A percentile compares a stretch with the other conserved stretches of the same genome.
Conservation (phyloP, 2,888 invertebrate species). For the Cinara cedri region DNA sequence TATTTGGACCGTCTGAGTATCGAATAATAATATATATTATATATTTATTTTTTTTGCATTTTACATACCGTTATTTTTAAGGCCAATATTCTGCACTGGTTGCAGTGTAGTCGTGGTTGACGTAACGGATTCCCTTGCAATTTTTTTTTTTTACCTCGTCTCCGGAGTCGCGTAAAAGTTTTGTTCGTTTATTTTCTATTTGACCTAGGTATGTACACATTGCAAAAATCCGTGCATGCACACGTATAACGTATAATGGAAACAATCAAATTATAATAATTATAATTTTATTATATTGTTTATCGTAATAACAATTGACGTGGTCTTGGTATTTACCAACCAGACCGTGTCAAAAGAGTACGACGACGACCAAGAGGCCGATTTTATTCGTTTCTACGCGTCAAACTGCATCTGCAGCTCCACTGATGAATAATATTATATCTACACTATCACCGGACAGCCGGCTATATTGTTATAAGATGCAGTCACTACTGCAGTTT, state of each 20-base stretch:
- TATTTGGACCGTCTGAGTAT: background rate
- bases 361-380: background rate
- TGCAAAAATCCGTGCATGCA: background rate
- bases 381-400: background rate
- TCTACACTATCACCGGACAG: no score
- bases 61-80: conserved; percentile 29
- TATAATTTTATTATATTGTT: background rate
- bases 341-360: conserved; percentile 22
- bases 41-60: background rate
- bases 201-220: no score
- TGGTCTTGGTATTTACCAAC: background rate
- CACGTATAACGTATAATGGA: background rate
- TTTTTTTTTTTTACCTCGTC: background rate
- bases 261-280: conserved; percentile 17
- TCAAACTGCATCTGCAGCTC: conserved; percentile 15
- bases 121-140: conserved; percentile 16
- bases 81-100: background rate
- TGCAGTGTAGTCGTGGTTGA: background rate
- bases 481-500: background rate
- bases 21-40: background rate
- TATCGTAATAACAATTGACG: conserved; percentile 25
- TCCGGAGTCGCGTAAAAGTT: conserved; percentile 3
- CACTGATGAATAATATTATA: no score
- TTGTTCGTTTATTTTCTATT: background rate
- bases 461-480: background rate